These are phyloP conservation scores for Okamejei kenojei DNA, from an alignment of 2,797 vertebrate genomes.

Conservation along the genomic window DNA sequence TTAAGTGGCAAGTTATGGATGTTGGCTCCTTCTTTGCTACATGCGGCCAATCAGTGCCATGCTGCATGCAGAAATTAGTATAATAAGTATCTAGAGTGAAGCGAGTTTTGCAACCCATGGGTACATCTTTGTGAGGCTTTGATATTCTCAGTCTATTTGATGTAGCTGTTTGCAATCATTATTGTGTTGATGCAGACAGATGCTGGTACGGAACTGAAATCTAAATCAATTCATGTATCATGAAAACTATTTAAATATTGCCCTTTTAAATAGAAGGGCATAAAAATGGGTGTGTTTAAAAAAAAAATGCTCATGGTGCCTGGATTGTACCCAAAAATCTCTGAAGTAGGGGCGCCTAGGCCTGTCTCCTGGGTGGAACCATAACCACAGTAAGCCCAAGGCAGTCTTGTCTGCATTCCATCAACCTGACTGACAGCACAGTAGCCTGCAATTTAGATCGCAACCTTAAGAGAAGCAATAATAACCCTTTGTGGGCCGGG, in stretches of 20 bases:
- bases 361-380: slow-evolving; percentile 57
- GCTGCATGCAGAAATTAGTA: too few species aligned
- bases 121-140: too few species aligned
- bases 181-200: too few species aligned
- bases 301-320: slow-evolving; percentile 41
- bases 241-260: slow-evolving; percentile 22
- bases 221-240: background rate
- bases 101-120: too few species aligned
- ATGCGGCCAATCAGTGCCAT: too few species aligned
- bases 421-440: slow-evolving; percentile 58
- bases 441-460: slow-evolving; percentile 43
- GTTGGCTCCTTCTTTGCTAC: too few species aligned
- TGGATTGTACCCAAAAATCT: slow-evolving; percentile 55
- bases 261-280: slow-evolving; percentile 38
- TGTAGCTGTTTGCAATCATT: background rate
- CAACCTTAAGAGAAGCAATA: slow-evolving; percentile 51
- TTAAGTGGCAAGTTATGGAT: too few species aligned
- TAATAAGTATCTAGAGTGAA: too few species aligned
- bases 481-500: slow-evolving; percentile 43
- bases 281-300: slow-evolving; percentile 43
- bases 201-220: background rate
- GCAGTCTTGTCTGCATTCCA: slow-evolving; percentile 66
- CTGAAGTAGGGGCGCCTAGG: slow-evolving; percentile 61
- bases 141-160: too few species aligned
- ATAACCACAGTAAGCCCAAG: slow-evolving; percentile 52